Evolutionary conservation across 1,140 invertebrate genomes (phyloP).

Genomic region (Cydia splendana): DNA sequence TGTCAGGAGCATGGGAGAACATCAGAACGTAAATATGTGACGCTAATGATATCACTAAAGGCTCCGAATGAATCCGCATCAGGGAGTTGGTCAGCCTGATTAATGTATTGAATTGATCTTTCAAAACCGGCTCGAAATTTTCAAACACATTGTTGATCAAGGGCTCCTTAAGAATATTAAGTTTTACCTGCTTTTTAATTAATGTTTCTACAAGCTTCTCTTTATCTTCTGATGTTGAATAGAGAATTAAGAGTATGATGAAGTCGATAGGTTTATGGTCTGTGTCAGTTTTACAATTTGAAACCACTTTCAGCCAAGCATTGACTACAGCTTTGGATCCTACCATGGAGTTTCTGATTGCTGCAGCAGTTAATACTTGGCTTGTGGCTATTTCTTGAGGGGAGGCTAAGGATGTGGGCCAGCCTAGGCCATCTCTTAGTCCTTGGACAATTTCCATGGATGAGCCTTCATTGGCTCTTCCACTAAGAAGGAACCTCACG

Average conservation of each 20-base stretch:
- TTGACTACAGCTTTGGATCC: constrained; percentile 68
- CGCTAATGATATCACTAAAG: constrained; percentile 63
- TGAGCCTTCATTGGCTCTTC: constrained; percentile 50
- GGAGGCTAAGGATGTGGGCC: constrained; percentile 55
- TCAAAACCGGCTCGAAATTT: constrained; percentile 70
- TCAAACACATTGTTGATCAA: constrained; percentile 66
- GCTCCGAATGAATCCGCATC: constrained; percentile 61
- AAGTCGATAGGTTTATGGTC: constrained; percentile 75
- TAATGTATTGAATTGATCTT: constrained; percentile 65
- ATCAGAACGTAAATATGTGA: constrained; percentile 66
- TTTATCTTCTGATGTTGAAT: constrained; percentile 66
- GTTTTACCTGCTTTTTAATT: constrained; percentile 70
- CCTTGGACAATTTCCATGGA: constrained; percentile 62
- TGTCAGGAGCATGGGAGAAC: constrained; percentile 66
- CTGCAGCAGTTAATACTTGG: constrained; percentile 69
- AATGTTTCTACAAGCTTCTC: constrained; percentile 69
- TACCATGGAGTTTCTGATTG: constrained; percentile 70
- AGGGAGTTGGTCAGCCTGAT: constrained; percentile 64
- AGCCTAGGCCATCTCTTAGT: constrained; percentile 66
- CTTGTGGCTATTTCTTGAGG: constrained; percentile 67
- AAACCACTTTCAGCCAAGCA: constrained; percentile 71
- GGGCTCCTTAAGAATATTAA: constrained; percentile 61
- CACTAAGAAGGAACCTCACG: constrained; percentile 70
- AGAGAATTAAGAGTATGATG: constrained; percentile 68
- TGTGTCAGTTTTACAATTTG: constrained; percentile 55